Evolutionary conservation across 2,113 vertebrate genomes (phyloP).

Genomic region (Odontesthes bonariensis): DNA sequence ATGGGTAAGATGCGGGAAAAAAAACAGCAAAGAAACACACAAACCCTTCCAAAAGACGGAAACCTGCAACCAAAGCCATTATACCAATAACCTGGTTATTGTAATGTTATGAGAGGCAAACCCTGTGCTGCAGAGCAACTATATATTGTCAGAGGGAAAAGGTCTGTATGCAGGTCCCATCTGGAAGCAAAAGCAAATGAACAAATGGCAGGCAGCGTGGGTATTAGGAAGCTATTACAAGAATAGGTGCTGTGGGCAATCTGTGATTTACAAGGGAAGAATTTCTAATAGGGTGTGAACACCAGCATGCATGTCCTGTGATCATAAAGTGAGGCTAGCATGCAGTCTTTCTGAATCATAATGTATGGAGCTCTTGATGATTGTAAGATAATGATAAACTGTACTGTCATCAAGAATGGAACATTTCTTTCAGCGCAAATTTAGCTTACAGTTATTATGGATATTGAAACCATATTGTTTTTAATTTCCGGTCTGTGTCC

Average conservation of each 20-base stretch:
- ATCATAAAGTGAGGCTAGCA: not conserved
- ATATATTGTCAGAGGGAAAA: conserved; percentile 4
- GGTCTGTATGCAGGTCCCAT: conserved; percentile 24
- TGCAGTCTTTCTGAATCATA: not conserved
- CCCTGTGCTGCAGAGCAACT: not conserved
- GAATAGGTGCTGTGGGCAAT: conserved; percentile 21
- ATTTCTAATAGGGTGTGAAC: not conserved
- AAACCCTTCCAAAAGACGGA: not conserved
- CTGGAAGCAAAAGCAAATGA: conserved; percentile 42
- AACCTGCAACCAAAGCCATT: not conserved
- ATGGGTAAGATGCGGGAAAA: not conserved
- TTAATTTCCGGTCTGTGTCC: not conserved
- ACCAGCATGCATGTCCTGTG: not conserved
- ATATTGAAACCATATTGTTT: not conserved
- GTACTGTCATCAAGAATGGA: not conserved
- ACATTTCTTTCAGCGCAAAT: no score
- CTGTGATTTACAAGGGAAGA: not conserved
- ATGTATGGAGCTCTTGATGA: not conserved
- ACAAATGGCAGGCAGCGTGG: conserved; percentile 26
- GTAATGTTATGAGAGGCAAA: not conserved
- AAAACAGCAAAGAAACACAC: not conserved
- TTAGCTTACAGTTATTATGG: no score
- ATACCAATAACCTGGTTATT: conserved; percentile 1
- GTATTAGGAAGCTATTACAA: conserved; percentile 23
- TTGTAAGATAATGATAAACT: not conserved